Base-by-base conservation (phyloP, 2,113 vertebrate species). In the Oenanthe oenanthe region DNA sequence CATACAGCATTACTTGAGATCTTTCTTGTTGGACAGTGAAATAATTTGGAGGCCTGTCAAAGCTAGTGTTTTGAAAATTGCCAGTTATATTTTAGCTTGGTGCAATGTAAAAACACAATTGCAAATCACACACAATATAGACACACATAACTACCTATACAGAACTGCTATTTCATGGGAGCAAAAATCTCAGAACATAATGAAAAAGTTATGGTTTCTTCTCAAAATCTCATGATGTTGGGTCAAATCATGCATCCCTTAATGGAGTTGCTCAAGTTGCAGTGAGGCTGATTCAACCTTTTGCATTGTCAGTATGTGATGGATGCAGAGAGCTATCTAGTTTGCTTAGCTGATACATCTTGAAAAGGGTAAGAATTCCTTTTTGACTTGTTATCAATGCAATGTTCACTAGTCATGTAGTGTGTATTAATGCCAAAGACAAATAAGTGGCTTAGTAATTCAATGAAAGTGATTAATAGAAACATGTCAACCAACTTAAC, bases 391-490 rank as follows among this genome's bases (percentile, higher is more conserved):
- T 68, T 75, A 76, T 38, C 28, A 34, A 5, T 58, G 29, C 47
- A 75, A 91, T 20, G 51, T 80, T 65, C 74, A 87, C 68, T 72
- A 81, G 57, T 43, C 48, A 72, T 29, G 32, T 16, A 70, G 72
- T 17, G 8, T 3, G 1, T 32, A 50, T 77, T 36, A 38, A 47
- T 47, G 24, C 40, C 53, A 81, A 50, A 74, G 56, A 81, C 6
- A 86, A 73, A n/a, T 65, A 93, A 85, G 20, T 63, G 53, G 61
- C 50, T 88, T 90, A 88, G 43, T 67, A 88, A 81, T 93, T 88
- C 84, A 92, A 76, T 66, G 22, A 73, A 48, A 66, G 8, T 40
- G 20, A 91, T 89, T 85, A 86, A 92, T 12, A 76, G 68, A 89
- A 90, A 73, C 13, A 8, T 6, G 9, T 43, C 57, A 83, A 77